phyloP scores from a whole-genome alignment of 2,113 vertebrate genomes.

The Toxotes jaculatrix region DNA sequence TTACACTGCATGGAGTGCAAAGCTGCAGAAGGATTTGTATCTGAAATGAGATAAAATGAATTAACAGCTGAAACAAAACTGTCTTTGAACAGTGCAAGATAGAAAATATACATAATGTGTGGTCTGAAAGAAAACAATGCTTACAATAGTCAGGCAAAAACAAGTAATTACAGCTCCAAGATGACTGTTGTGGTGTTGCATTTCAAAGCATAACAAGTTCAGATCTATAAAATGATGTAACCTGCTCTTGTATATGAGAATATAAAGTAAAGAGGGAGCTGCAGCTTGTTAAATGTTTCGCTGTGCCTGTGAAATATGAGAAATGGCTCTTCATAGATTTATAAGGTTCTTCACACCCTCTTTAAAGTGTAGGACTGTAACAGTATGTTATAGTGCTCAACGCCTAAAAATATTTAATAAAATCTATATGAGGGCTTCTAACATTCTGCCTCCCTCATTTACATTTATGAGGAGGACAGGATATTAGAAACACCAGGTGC shows the following conservation, averaged over 20 bases:
- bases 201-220: slow-evolving; percentile 9
- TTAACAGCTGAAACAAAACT: slow-evolving; percentile 4
- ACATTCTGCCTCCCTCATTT: background rate
- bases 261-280: background rate
- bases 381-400: background rate
- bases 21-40: slow-evolving; percentile 22
- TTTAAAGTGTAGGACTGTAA: background rate
- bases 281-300: slow-evolving; percentile 25
- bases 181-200: slow-evolving; percentile 25
- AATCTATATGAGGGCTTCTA: background rate
- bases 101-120: background rate
- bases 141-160: background rate
- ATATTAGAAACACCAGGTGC: background rate
- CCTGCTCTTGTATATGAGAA: slow-evolving; percentile 2
- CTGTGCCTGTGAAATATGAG: slow-evolving; percentile 19
- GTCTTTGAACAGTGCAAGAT: background rate
- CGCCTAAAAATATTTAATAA: background rate
- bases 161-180: background rate
- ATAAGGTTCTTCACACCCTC: slow-evolving; percentile 3
- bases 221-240: background rate
- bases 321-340: slow-evolving; percentile 10
- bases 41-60: slow-evolving; percentile 13
- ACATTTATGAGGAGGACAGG: background rate
- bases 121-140: background rate
- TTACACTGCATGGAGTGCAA: slow-evolving; percentile 9